These are phyloP conservation scores for Yponomeuta sedellus DNA, from an alignment of 2,888 invertebrate genomes.

Conservation along the genomic window DNA sequence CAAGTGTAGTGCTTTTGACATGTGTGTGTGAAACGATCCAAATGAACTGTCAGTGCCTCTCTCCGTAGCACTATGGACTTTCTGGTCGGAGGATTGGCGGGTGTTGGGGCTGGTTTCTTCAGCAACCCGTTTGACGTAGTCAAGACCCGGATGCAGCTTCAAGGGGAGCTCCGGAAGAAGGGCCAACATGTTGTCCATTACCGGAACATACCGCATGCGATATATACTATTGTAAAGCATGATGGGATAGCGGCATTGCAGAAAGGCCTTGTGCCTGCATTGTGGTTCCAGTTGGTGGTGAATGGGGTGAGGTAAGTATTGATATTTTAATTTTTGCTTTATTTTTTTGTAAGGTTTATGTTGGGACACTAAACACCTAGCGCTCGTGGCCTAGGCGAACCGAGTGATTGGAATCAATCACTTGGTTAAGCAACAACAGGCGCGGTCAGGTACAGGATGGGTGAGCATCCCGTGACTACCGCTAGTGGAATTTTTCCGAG, in stretches of 20 bases:
- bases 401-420: no score
- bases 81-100: constrained; percentile 83
- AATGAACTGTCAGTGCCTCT: background rate
- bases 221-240: constrained; percentile 82
- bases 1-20: background rate
- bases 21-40: background rate
- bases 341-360: background rate
- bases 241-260: constrained; percentile 87
- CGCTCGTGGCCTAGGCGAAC: no score
- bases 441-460: no score
- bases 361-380: no score
- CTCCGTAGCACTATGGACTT: constrained; percentile 79
- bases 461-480: no score
- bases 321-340: background rate
- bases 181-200: constrained; percentile 79
- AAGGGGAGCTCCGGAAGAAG: constrained; percentile 84
- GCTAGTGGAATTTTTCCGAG: no score
- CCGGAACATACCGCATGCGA: constrained; percentile 88
- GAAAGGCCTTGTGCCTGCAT: constrained; percentile 87
- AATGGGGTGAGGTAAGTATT: constrained; percentile 75
- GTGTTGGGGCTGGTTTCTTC: constrained; percentile 86
- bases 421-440: no score
- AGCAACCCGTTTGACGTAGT: constrained; percentile 94
- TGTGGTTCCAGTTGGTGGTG: constrained; percentile 86
- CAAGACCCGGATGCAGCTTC: constrained; percentile 92